phyloP scores from a whole-genome alignment of 2,888 invertebrate species.

The Dolomedes plantarius region DNA sequence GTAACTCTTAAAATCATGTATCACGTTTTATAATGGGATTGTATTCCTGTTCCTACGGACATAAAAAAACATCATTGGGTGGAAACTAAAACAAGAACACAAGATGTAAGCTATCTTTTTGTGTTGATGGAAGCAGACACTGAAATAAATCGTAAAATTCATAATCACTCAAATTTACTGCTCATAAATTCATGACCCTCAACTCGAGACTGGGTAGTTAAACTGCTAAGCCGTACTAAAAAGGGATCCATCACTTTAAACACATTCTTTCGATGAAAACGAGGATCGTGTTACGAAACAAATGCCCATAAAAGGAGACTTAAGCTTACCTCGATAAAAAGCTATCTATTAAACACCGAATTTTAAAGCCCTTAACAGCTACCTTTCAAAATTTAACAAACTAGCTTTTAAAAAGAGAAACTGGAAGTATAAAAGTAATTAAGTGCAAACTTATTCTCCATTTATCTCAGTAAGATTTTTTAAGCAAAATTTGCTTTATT shows the following conservation, averaged over 20 bases:
- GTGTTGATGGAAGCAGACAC: background rate
- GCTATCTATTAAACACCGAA: background rate
- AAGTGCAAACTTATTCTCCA: too few relatives aligned
- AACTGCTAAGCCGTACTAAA: background rate
- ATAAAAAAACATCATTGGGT: background rate
- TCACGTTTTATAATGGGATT: too few relatives aligned
- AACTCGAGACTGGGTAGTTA: background rate
- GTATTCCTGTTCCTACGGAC: background rate
- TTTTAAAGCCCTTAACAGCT: background rate
- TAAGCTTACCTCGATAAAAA: background rate
- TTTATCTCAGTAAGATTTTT: too few relatives aligned
- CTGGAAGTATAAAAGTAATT: too few relatives aligned
- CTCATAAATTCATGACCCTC: background rate
- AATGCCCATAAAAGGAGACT: background rate
- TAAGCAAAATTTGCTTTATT: too few relatives aligned
- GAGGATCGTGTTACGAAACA: background rate
- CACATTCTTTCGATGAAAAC: background rate
- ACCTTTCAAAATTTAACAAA: too few relatives aligned
- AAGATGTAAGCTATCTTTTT: background rate
- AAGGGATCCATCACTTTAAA: background rate
- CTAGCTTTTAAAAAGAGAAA: too few relatives aligned
- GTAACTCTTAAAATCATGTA: too few relatives aligned
- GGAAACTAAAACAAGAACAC: background rate
- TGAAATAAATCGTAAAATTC: constrained; percentile 2
- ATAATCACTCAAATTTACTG: background rate